phyloP scores from a whole-genome alignment of 2,113 vertebrate species.

The Sylvicapra grimmia region DNA sequence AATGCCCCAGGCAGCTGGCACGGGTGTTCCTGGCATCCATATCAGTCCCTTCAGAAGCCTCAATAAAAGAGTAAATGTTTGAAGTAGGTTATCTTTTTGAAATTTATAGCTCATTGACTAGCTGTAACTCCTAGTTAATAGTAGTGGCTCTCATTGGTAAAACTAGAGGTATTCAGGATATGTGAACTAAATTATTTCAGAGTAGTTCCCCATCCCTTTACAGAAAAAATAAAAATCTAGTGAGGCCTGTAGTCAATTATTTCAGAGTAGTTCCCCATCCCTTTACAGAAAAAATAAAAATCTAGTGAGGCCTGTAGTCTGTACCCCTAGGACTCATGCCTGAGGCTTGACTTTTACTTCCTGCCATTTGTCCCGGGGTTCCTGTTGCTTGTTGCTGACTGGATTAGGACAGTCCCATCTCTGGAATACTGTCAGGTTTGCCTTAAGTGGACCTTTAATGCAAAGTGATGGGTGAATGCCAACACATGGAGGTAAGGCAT shows the following conservation, averaged over 20 bases:
- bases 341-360: not conserved
- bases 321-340: not conserved
- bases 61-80: not conserved
- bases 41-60: not conserved
- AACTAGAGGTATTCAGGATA: not conserved
- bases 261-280: not conserved
- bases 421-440: not conserved
- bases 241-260: not conserved
- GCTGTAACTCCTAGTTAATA: not conserved
- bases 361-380: not conserved
- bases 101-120: not conserved
- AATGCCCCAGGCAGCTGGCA: not conserved
- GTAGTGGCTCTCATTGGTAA: not conserved
- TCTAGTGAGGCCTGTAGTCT: not conserved
- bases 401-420: not conserved
- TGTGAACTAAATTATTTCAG: not conserved
- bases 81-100: constrained; percentile 3
- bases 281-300: not conserved
- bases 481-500: not conserved
- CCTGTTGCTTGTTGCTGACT: not conserved
- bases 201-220: not conserved
- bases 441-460: not conserved
- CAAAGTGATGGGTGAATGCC: not conserved
- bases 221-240: not conserved
- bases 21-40: not conserved